Evolutionary conservation across 2,797 vertebrate genomes (phyloP).

Genomic region (Rhynchonycteris naso): DNA sequence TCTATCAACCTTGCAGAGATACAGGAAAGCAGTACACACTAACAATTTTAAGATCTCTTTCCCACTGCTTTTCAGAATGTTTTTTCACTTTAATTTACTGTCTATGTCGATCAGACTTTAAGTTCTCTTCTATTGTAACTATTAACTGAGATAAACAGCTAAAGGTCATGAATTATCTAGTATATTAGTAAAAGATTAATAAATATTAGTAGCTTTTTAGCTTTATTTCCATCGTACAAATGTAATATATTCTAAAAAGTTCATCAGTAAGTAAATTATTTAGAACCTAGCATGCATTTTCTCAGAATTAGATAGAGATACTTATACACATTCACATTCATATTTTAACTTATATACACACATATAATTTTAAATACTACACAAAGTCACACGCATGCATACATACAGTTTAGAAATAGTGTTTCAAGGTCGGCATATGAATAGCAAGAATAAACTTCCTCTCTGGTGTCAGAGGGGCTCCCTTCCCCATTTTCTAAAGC

Average conservation of each 20-base stretch:
- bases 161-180: not conserved
- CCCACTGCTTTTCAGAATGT: not conserved
- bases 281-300: not conserved
- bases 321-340: not conserved
- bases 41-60: not conserved
- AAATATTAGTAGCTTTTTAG: slow-evolving; percentile 25
- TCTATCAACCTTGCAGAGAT: not conserved
- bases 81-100: slow-evolving; percentile 50
- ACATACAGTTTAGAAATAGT: slow-evolving; percentile 19
- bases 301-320: not conserved
- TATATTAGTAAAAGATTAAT: slow-evolving; percentile 29
- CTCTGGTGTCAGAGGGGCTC: not conserved
- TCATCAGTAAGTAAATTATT: slow-evolving; percentile 16
- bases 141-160: slow-evolving; percentile 19
- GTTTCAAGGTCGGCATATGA: not conserved
- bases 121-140: not conserved
- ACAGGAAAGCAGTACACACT: not conserved
- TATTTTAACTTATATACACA: not conserved
- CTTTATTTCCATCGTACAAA: not conserved
- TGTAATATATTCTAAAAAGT: slow-evolving; percentile 7
- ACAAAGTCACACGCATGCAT: not conserved
- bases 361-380: slow-evolving; percentile 8
- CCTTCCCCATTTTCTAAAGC: slow-evolving; percentile 13
- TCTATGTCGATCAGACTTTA: slow-evolving; percentile 12
- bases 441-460: not conserved